Conservation (phyloP, 2,797 vertebrate species). For the Periparus ater region DNA sequence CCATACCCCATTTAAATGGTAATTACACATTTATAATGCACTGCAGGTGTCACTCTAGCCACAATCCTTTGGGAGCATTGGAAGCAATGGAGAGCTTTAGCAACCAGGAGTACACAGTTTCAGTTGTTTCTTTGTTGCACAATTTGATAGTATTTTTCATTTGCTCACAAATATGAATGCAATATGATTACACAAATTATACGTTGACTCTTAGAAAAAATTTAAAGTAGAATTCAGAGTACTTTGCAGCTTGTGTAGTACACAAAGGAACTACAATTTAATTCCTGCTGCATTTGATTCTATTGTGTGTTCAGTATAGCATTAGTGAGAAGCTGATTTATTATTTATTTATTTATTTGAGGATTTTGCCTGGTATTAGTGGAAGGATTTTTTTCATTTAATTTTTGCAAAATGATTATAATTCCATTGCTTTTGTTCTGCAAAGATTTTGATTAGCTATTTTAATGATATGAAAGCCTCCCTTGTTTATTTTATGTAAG, state of each 20-base stretch:
- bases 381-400: background rate
- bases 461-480: background rate
- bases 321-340: background rate
- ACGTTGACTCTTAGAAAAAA: conserved; percentile 39
- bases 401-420: background rate
- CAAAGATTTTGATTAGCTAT: background rate
- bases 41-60: conserved; percentile 65
- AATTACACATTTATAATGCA: conserved; percentile 78
- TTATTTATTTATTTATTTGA: conserved; percentile 5
- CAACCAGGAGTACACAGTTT: conserved; percentile 33
- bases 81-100: conserved; percentile 51
- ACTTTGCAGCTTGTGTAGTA: conserved; percentile 6
- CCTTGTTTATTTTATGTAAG: background rate
- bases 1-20: conserved; percentile 74
- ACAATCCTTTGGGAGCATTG: conserved; percentile 58
- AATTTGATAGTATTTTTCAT: conserved; percentile 53
- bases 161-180: conserved; percentile 55
- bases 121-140: conserved; percentile 65
- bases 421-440: conserved; percentile 1
- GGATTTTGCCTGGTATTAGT: background rate
- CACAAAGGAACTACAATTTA: conserved; percentile 47
- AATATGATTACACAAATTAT: conserved; percentile 66
- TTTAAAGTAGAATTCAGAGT: conserved; percentile 18
- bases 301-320: conserved; percentile 26
- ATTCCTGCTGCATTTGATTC: conserved; percentile 54